Base-by-base conservation (phyloP, 2,888 invertebrate species). In the Meiosimyza decipiens region DNA sequence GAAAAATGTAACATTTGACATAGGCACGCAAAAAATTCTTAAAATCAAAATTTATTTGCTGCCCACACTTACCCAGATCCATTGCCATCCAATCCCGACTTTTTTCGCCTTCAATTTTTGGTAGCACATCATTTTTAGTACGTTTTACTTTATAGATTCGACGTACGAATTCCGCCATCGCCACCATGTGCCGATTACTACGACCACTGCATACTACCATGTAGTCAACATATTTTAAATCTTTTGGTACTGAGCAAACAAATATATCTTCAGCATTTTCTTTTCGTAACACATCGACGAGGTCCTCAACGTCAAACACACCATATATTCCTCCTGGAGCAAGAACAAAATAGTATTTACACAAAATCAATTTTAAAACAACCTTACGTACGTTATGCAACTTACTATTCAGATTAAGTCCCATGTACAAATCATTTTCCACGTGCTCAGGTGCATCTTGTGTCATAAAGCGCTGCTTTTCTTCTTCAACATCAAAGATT, bases 271-370 rank as follows among this genome's bases (percentile, higher is more conserved):
- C 89, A 0, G 92, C 93, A 83, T 94, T 95, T 85, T 97, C 95
- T 81, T 91, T 89, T 77, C 90, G 89, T 47, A 98, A 87, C 33
- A 96, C 87, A 18, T 91, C 90, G 0, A 97, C 91, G 64, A 98
- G 86, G 77, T 97, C 95, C 83, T 95, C 93, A 60, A 97, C 90
- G 80, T 98, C 97, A 88, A 92, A 97, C 0, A 97, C 97, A 49
- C 97, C 97, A 77, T 86, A 89, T 74, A 89, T 81, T 15, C 97
- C 98, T 83, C 94, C 97, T 97, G 2, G 40, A 40, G 40, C 40
- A 40, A 40, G 9, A 40, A 7, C 0, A 2, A 60, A 62, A 15
- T 59, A 18, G 16, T 50, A 50, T 11, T 1, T 22, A 2, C 22
- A 60, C 13, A 18, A 28, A 60, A 6, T 50, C 33, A 33, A 13